Evolutionary conservation across 2,113 vertebrate species (phyloP).

Genomic region (Lamprotornis superbus): DNA sequence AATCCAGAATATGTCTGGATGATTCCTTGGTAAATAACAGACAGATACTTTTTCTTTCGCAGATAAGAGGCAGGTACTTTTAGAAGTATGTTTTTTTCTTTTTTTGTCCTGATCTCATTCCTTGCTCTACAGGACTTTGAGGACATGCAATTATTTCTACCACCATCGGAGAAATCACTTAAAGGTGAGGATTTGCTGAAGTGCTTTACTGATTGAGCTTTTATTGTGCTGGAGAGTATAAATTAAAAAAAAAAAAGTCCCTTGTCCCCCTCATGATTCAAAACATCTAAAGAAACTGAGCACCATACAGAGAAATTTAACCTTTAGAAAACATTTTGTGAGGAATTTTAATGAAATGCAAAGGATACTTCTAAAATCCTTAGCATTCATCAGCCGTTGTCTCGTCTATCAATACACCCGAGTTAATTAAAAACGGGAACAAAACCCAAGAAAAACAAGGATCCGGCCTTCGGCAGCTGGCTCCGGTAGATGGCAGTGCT

Average conservation of each 20-base stretch:
- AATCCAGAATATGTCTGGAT: background rate
- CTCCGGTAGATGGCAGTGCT: slow-evolving; percentile 53
- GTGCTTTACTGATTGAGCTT: slow-evolving; percentile 38
- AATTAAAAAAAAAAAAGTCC: background rate
- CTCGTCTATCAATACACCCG: background rate
- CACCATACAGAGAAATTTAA: background rate
- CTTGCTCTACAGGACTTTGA: background rate
- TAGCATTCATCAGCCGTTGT: background rate
- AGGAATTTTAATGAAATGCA: background rate
- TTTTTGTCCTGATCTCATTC: background rate
- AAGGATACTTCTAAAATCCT: background rate
- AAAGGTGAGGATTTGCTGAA: slow-evolving; percentile 19
- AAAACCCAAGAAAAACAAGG: background rate
- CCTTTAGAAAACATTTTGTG: background rate
- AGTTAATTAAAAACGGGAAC: background rate
- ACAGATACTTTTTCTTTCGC: background rate
- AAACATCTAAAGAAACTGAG: background rate
- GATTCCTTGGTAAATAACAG: background rate
- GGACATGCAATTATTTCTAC: slow-evolving; percentile 2
- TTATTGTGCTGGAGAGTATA: background rate
- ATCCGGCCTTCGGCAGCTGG: fast-evolving
- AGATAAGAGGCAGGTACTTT: background rate
- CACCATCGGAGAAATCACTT: slow-evolving; percentile 4
- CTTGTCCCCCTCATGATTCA: background rate
- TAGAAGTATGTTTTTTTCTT: background rate